Evolutionary conservation across 2,888 invertebrate species (phyloP), one percentile per base, ranked within the genome.

Genomic region (Colostygia pectinataria): DNA sequence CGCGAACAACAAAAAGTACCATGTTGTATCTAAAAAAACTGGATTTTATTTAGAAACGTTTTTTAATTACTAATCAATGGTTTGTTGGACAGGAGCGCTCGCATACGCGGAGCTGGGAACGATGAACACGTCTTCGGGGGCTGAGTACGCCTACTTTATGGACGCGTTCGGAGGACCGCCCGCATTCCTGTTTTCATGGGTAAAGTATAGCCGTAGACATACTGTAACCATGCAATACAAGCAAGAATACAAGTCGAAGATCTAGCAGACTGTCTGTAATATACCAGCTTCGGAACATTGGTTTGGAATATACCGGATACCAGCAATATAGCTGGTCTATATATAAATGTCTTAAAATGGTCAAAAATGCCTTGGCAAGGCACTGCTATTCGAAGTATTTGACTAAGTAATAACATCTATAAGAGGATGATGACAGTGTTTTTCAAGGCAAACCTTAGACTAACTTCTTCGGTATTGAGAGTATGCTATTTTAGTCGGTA

Each of bases 91-190:
- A 97, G 98, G 98, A 81, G 97, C 98, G 74, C 92, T 98, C 74
- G 94, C 97, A 65, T 98, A 98, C 83, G 97, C 97, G 70, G 98
- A 98, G 91, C 89, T 98, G 80, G 98, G 98, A 74, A 98, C 98
- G 61, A 96, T 98, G 95, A 97, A 98, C 86, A 97, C 97, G 71
- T 96, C 97, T 68, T 97, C 97, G 59, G 98, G 98, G 61, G 98
- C 97, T 58, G 98, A 98, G 85, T 98, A 98, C 92, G 97, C 97
- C 63, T 98, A 98, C 87, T 97, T 97, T 88, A 96, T 97, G 95
- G 97, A 97, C 83, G 97, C 97, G 49, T 97, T 97, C 83, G 98
- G 98, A 61, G 95, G 96, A 68, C 93, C 96, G 54, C 96, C 97
- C 59, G 97, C 97, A 65, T 98, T 97, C 88, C 91, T 98, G 60